Evolutionary conservation across 2,113 vertebrate genomes (phyloP), one percentile per base, ranked within the genome.

Genomic region (Sylvilagus bachmani): DNA sequence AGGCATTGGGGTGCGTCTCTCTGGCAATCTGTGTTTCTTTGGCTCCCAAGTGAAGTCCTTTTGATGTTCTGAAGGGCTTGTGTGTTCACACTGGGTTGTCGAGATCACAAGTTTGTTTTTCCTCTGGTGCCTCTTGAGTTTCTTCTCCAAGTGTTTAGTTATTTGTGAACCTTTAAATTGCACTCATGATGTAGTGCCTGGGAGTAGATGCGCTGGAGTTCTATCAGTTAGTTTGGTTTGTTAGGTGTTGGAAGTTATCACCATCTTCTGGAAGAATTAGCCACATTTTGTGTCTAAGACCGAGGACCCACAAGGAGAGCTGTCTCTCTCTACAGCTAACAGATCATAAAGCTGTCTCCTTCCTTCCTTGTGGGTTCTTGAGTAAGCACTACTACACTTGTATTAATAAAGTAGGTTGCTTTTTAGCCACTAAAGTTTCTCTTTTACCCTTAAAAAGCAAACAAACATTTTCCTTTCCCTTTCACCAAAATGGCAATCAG

Each of bases 351-450:
- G 38, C 82, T 69, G 61, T 51, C 29, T 49, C 12, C 44, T 79
- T 73, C 4, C 16, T 58, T 81, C 5, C 13, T 61, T 29, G 1
- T 22, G 17, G 27, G 25, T 53, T 78, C n/a, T 70, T 75, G 27
- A 89, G 38, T 14, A 31, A 73, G 55, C 12, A 91, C 53, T 16
- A 33, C 5, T 31, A 0, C 66, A 22, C 31, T 64, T 88, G 51
- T 16, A 2, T 16, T 93, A 10, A n/a, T 89, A 62, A 92, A n/a
- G 22, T 84, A 73, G 89, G 95, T 67, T 77, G 13, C 58, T 62
- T 58, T 82, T 96, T 90, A 70, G 53, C 75, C 13, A 75, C 86
- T 96, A 71, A 82, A 83, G 78, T 92, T 84, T 89, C 36, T 89
- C 80, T 96, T 81, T 94, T 94, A n/a, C 13, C 21, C 31, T 78